phyloP scores from a whole-genome alignment of 92 coral and sea anemone genomes.

The Chrysogorgia sp. region DNA sequence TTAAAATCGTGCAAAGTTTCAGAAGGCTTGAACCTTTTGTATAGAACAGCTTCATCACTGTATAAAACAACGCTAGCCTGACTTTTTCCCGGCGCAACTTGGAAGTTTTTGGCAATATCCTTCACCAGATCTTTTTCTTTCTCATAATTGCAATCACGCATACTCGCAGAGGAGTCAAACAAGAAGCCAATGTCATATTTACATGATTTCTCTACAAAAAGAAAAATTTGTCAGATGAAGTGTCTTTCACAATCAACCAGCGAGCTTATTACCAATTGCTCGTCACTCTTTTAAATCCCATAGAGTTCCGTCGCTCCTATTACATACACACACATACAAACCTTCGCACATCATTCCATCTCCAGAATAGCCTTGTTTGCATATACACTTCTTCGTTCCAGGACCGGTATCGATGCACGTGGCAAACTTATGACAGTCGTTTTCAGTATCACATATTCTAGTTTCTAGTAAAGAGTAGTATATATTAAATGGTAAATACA shows the following conservation, averaged over 20 bases:
- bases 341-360: constrained; percentile 14
- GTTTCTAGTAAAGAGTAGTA: constrained; percentile 13
- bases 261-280: background rate
- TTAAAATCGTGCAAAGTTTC: constrained; percentile 46
- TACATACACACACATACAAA: background rate
- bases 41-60: constrained; percentile 65
- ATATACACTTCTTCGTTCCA: constrained; percentile 20
- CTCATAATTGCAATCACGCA: constrained; percentile 64
- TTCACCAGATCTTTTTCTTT: constrained; percentile 67
- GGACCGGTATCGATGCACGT: constrained; percentile 24
- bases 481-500: background rate
- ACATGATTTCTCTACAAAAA: constrained; percentile 33
- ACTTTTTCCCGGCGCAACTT: constrained; percentile 50
- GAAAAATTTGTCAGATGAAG: constrained; percentile 1
- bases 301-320: too few species aligned
- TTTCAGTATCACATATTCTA: constrained; percentile 24
- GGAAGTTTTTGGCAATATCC: constrained; percentile 60
- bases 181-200: constrained; percentile 63
- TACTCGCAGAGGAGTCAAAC: constrained; percentile 73
- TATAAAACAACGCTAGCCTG: constrained; percentile 70
- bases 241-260: background rate
- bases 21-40: constrained; percentile 55
- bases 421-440: constrained; percentile 32
- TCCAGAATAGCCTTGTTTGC: constrained; percentile 31
- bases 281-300: background rate